A percentile compares a stretch with the other conserved stretches of the same genome.
Conservation (phyloP, 2,113 vertebrate species). For the Tinamus guttatus region DNA sequence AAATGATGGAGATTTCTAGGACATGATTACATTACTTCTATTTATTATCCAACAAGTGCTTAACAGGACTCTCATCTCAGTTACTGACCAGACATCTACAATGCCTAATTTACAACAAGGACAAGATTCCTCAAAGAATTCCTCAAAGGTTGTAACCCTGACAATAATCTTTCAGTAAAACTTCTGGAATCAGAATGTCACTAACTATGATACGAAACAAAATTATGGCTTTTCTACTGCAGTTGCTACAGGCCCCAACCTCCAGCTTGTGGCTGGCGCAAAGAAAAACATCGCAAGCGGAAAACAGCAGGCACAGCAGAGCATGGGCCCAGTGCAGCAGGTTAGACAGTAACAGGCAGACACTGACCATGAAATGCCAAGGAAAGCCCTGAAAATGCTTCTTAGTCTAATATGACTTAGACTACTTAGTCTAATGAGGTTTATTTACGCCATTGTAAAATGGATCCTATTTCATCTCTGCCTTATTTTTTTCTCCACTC, state of each 20-base stretch:
- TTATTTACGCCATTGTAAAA: background rate
- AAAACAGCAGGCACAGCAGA: background rate
- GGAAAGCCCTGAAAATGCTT: background rate
- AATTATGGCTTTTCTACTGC: background rate
- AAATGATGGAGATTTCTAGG: background rate
- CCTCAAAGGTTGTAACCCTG: no score
- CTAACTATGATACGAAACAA: background rate
- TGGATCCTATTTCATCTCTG: background rate
- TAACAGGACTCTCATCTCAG: background rate
- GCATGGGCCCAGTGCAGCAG: background rate
- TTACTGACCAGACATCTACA: background rate
- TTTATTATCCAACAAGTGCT: no score
- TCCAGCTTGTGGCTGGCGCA: background rate
- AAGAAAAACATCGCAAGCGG: background rate
- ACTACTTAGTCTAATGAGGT: background rate
- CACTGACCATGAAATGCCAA: background rate
- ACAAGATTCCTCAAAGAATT: background rate
- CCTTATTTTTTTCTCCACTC: background rate
- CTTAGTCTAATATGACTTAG: background rate
- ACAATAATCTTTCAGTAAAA: background rate
- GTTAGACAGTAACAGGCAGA: background rate
- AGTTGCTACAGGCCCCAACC: background rate
- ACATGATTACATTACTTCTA: no score
- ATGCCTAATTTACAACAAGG: background rate
- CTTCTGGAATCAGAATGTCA: background rate